These are phyloP conservation scores for Empis livida DNA, from an alignment of 2,888 invertebrate genomes.

Conservation along the genomic window DNA sequence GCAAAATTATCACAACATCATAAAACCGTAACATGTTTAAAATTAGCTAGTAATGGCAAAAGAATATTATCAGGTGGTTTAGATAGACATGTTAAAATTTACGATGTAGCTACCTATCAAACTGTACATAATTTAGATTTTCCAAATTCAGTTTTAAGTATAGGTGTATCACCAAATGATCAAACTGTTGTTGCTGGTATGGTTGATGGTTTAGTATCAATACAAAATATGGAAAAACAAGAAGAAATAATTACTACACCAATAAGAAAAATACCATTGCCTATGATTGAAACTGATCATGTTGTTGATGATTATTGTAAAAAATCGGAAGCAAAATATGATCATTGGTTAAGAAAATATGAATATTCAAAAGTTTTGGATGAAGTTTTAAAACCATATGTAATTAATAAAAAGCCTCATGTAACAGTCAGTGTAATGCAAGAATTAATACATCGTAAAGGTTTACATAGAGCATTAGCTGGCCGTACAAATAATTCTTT, in stretches of 20 bases:
- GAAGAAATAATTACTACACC: constrained; percentile 12
- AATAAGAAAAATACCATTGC: constrained; percentile 21
- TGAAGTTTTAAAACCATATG: constrained; percentile 46
- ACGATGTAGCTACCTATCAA: constrained; percentile 75
- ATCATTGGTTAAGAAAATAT: constrained; percentile 62
- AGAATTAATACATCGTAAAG: constrained; percentile 74
- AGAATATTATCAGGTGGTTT: constrained; percentile 79
- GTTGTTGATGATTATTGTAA: constrained; percentile 36
- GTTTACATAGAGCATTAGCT: constrained; percentile 59
- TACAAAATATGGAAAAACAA: constrained; percentile 56
- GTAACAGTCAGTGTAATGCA: constrained; percentile 68
- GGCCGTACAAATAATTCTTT: constrained; percentile 57
- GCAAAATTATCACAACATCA: constrained; percentile 83
- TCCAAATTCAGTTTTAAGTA: constrained; percentile 78
- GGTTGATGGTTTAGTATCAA: constrained; percentile 82
- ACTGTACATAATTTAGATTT: constrained; percentile 80
- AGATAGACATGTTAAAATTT: constrained; percentile 88
- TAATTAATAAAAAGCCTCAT: constrained; percentile 56
- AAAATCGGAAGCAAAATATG: constrained; percentile 37
- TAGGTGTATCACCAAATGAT: constrained; percentile 64
- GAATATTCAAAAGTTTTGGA: constrained; percentile 71
- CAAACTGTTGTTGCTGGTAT: constrained; percentile 81
- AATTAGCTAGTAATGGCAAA: constrained; percentile 67
- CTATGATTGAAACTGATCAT: constrained; percentile 37
- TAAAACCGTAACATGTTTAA: constrained; percentile 83